Evolutionary conservation across 2,113 vertebrate species (phyloP).

Genomic region (Puffinus mauretanicus): DNA sequence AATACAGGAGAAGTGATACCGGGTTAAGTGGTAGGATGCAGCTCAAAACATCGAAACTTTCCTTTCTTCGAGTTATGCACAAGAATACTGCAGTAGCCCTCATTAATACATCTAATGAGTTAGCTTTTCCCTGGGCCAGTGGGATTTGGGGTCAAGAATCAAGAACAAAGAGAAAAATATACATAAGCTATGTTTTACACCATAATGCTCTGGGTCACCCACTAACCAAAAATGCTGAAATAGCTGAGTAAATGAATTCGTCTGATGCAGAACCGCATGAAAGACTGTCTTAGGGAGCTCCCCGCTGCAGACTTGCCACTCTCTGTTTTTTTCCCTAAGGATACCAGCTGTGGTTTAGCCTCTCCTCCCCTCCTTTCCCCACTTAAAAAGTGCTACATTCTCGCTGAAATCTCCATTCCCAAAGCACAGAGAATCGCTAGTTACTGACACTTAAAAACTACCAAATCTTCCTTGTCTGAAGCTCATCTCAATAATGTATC

Average conservation of each 20-base stretch:
- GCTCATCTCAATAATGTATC: background rate
- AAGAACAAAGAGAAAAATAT: slow-evolving; percentile 6
- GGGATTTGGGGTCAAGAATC: background rate
- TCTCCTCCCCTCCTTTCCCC: background rate
- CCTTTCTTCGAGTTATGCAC: background rate
- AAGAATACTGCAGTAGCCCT: background rate
- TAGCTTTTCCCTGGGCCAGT: background rate
- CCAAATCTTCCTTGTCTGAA: background rate
- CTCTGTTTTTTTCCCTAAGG: background rate
- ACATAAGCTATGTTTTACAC: background rate
- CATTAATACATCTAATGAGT: background rate
- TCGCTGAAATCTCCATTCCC: background rate
- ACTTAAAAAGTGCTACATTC: background rate
- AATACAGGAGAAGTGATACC: rapidly evolving
- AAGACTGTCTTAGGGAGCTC: background rate
- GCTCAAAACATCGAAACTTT: background rate
- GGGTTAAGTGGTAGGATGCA: background rate
- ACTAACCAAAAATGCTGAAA: slow-evolving; percentile 32
- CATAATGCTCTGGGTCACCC: background rate
- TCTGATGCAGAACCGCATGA: slow-evolving; percentile 26
- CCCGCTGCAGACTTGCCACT: background rate
- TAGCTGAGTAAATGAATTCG: background rate
- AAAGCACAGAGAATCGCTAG: background rate
- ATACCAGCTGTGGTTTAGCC: background rate
- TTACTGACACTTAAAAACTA: background rate